These are phyloP conservation scores for Cantharis flavilabris DNA, from an alignment of 2,888 invertebrate species.

Conservation along the genomic window DNA sequence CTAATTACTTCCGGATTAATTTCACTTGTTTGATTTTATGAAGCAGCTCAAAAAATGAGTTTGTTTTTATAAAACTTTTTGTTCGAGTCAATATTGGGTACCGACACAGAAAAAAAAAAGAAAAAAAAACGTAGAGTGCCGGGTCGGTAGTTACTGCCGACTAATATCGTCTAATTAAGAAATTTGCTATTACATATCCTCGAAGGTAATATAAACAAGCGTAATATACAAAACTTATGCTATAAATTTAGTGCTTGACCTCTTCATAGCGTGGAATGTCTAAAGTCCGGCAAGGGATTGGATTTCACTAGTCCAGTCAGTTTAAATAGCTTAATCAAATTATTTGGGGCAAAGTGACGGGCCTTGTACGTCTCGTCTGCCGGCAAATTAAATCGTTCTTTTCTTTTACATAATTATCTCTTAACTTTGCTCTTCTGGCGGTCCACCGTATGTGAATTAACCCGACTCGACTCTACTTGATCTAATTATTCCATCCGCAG, in stretches of 20 bases:
- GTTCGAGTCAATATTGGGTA: background rate
- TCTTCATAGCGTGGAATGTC: constrained; percentile 27
- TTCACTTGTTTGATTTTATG: constrained; percentile 14
- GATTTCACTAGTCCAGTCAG: constrained; percentile 31
- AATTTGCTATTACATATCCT: constrained; percentile 1
- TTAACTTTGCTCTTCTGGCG: constrained; percentile 50
- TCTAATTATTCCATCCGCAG: constrained; percentile 54
- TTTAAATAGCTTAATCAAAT: constrained; percentile 33
- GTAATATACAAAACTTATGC: constrained; percentile 22
- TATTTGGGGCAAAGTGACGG: constrained; percentile 31
- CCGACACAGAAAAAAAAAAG: background rate
- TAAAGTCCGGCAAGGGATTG: constrained; percentile 27
- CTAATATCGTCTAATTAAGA: background rate
- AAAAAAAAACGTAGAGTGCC: background rate
- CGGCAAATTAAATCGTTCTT: constrained; percentile 51
- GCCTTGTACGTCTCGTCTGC: constrained; percentile 43
- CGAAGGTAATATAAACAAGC: background rate
- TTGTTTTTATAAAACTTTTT: constrained; percentile 2
- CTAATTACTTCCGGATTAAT: constrained; percentile 31
- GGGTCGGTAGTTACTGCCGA: background rate
- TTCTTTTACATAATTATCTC: constrained; percentile 53
- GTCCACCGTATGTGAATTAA: constrained; percentile 50
- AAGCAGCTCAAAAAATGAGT: background rate
- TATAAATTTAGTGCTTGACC: constrained; percentile 25
- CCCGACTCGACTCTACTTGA: constrained; percentile 51